Percentiles rank a stretch among this genome's conserved stretches.
phyloP scores from a whole-genome alignment of 2,797 vertebrate species.

The Rousettus madagascariensis region DNA sequence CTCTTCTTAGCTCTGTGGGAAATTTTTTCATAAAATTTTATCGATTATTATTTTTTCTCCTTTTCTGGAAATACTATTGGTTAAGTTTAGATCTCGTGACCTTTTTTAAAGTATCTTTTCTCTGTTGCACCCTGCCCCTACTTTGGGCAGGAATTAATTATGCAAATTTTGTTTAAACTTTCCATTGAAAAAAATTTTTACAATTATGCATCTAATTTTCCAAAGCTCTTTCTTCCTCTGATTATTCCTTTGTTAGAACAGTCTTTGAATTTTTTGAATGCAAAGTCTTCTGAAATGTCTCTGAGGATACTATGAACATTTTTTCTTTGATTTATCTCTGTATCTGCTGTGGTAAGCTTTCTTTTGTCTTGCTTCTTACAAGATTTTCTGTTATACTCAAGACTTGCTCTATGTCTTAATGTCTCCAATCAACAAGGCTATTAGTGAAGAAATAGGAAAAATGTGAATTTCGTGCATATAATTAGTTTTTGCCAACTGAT shows the following conservation, averaged over 20 bases:
- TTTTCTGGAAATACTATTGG: neutral
- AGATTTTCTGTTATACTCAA: neutral
- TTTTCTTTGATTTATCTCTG: neutral
- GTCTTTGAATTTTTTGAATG: neutral
- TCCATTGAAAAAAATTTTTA: neutral
- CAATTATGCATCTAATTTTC: neutral
- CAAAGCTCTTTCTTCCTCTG: neutral
- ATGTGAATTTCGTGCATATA: neutral
- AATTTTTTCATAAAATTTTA: neutral
- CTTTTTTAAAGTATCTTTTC: neutral
- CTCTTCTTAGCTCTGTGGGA: neutral
- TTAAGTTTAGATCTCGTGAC: neutral
- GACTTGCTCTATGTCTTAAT: neutral
- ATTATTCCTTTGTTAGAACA: neutral
- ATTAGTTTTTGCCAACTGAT: neutral
- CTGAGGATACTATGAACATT: neutral
- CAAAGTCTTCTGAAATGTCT: neutral
- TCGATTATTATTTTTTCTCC: neutral
- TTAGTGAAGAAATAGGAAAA: neutral
- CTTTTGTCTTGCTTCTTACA: neutral
- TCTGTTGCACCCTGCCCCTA: rapidly evolving
- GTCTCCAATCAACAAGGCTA: neutral
- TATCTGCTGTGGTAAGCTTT: neutral
- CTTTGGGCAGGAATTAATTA: neutral
- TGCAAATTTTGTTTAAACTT: neutral